phyloP scores from a whole-genome alignment of 1,140 invertebrate species.

The Streblospio benedicti region DNA sequence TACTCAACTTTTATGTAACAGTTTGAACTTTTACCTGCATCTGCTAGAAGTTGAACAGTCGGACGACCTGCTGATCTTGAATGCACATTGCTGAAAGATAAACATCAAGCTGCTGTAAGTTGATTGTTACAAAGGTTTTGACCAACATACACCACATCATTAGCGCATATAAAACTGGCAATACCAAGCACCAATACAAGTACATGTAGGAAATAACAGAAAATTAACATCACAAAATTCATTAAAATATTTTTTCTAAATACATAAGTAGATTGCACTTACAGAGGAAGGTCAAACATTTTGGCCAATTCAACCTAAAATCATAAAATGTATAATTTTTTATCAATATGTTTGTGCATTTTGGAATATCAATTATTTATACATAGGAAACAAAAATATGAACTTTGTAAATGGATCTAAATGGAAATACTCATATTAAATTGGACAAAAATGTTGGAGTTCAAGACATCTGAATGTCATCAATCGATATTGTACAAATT shows the following conservation, averaged over 20 bases:
- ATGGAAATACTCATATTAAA: not conserved
- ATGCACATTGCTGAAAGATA: constrained; percentile 44
- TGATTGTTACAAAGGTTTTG: not conserved
- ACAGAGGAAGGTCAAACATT: constrained; percentile 29
- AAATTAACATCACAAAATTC: not conserved
- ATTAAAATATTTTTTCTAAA: not conserved
- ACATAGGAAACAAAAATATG: not conserved
- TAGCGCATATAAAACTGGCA: not conserved
- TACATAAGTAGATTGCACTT: constrained; percentile 13
- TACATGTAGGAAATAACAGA: not conserved
- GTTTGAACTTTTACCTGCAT: constrained; percentile 28
- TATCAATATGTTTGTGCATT: not conserved
- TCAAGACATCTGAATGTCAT: not conserved
- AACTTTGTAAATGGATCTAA: not conserved
- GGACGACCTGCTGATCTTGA: constrained; percentile 46
- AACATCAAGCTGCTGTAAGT: not conserved
- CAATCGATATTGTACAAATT: not conserved
- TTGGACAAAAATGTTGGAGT: not conserved
- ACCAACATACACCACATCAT: not conserved
- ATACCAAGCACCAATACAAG: not conserved
- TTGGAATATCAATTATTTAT: not conserved
- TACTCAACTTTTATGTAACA: not conserved
- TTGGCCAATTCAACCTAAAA: constrained; percentile 32
- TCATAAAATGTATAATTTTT: too few relatives aligned
- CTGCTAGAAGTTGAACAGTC: constrained; percentile 38